Base-by-base conservation (phyloP, 1,140 invertebrate genomes). In the Stegodyphus mimosarum region DNA sequence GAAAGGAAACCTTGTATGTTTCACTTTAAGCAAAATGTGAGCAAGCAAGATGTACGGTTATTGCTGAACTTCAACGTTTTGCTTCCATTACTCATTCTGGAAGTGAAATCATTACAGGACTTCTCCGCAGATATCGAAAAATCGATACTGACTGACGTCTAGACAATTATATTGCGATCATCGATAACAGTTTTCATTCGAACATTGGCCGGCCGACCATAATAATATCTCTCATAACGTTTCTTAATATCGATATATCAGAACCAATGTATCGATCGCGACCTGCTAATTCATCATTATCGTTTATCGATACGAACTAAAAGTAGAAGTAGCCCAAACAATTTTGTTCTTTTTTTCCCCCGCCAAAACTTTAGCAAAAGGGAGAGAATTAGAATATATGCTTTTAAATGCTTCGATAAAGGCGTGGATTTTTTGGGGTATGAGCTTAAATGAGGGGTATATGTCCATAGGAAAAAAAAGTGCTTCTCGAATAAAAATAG, bases 241-340 rank as follows among this genome's bases (percentile, higher is more conserved):
- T 33, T 33, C 33, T 33, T 33, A 33, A 33, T 33, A 33, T 33
- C 33, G 33, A 33, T 33, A 33, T 33, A 33, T 33, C 33, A 33
- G 33, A 33, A 33, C 33, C 33, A 33, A 33, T 33, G 33, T 74
- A 83, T 83, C 80, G 80, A 83, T 83, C 53, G 55, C 48, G 71
- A 83, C 71, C 80, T 83, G 71, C 70, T 83, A 83, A 83, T 83
- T 83, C 80, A 83, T 83, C 80, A 83, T 83, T 83, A 83, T 83
- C 80, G 80, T 74, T 83, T 83, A 83, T 74, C 80, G 71, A 83
- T 83, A 83, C 13, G 33, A 66, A 69, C 17, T 81, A 74, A 33
- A 33, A 74, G 70, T 74, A 83, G 74, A 83, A 83, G 70, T 83
- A 83, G 80, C 17, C 80, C 11, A 17, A 51, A 15, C 7, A 13